Evolutionary conservation across 2,888 invertebrate genomes (phyloP).

Genomic region (Polyploca ridens): DNA sequence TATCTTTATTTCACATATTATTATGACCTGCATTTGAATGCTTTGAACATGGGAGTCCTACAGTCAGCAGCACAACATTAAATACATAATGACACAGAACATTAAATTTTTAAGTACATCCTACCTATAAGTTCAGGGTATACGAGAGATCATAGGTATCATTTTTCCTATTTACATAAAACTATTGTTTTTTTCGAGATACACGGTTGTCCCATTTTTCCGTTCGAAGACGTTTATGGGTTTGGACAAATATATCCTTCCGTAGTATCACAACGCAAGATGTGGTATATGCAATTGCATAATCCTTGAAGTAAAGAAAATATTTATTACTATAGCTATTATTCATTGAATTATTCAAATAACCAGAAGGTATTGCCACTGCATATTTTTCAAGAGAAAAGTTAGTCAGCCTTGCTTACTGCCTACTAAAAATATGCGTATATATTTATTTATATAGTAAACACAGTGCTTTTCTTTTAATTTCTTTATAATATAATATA

Average conservation of each 20-base stretch:
- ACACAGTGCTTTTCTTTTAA: background rate
- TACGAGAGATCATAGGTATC: background rate
- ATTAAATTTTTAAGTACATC: too few relatives aligned
- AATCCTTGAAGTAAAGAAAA: background rate
- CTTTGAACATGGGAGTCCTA: too few relatives aligned
- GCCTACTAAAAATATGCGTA: too few relatives aligned
- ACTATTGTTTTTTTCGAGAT: background rate
- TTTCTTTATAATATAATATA: background rate
- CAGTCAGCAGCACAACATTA: too few relatives aligned
- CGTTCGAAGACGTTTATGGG: background rate
- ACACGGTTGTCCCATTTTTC: background rate
- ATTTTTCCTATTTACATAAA: background rate
- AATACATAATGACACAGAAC: too few relatives aligned
- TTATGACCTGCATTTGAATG: too few relatives aligned
- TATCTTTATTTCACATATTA: too few relatives aligned
- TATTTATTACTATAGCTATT: background rate
- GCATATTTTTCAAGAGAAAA: background rate
- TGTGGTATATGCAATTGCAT: background rate
- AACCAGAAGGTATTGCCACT: background rate
- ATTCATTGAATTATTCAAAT: background rate
- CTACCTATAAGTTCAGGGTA: background rate
- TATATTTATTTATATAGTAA: background rate
- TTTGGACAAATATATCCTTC: constrained; percentile 4
- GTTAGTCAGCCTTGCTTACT: background rate
- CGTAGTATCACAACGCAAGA: background rate